A percentile compares a stretch with the other conserved stretches of the same genome.
Evolutionary conservation across 37 sponge, comb jelly and placozoan genomes (phyloP).

Genomic region (Cliona cf. orientalis): DNA sequence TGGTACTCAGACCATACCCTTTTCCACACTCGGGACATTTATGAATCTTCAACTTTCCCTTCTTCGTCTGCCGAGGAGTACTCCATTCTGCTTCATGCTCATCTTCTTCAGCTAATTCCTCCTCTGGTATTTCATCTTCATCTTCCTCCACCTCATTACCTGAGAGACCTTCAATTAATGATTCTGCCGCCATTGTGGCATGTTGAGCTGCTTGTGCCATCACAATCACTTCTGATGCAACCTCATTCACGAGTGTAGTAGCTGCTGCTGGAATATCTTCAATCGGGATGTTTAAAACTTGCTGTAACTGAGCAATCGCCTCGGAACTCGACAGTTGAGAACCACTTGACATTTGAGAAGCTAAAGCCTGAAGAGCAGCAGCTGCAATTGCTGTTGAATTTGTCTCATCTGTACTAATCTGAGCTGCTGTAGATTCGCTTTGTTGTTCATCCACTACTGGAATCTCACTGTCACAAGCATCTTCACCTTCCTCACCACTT

Average conservation of each 20-base stretch:
- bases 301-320: slow-evolving; percentile 21
- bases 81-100: background rate
- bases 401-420: background rate
- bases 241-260: slow-evolving; percentile 14
- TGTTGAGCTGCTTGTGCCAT: slow-evolving; percentile 29
- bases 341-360: background rate
- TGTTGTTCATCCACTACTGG: too few relatives aligned
- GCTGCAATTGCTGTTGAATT: slow-evolving; percentile 16
- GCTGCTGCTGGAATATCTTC: background rate
- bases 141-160: slow-evolving; percentile 27
- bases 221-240: slow-evolving; percentile 26
- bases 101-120: too few relatives aligned
- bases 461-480: too few relatives aligned
- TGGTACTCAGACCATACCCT: background rate
- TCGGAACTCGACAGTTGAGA: background rate
- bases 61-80: background rate
- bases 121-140: slow-evolving; percentile 21
- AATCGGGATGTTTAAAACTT: slow-evolving; percentile 11
- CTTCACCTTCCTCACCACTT: too few relatives aligned
- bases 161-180: slow-evolving; percentile 4
- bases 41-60: slow-evolving; percentile 13
- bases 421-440: too few relatives aligned
- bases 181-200: slow-evolving; percentile 18
- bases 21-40: slow-evolving; percentile 21
- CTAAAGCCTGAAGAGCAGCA: slow-evolving; percentile 32